These are phyloP conservation scores for Oreochromis mossambicus DNA, from an alignment of 2,797 vertebrate genomes.

Conservation along the genomic window DNA sequence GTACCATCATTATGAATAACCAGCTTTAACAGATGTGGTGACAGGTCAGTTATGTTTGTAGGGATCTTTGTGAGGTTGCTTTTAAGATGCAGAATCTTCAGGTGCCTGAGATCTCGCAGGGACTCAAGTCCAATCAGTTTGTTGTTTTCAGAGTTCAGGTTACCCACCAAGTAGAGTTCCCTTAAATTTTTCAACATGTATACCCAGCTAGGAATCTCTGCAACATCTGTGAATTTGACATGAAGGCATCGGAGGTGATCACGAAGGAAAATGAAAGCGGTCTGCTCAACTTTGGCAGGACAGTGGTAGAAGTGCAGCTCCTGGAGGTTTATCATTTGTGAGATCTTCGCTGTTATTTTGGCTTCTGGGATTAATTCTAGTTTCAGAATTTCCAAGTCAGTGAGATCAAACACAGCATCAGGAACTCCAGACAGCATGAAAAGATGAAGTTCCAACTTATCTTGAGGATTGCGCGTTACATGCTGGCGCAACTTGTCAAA, in stretches of 20 bases:
- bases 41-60: constrained; percentile 96
- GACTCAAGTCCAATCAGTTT: constrained; percentile 98
- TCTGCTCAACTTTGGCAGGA: constrained; percentile 96
- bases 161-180: constrained; percentile 93
- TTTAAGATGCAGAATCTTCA: constrained; percentile 93
- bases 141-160: constrained; percentile 98
- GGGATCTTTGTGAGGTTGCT: constrained; percentile 99
- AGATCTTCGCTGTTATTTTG: constrained; percentile 94
- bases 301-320: constrained; percentile 98
- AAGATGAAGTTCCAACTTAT: constrained; percentile 93
- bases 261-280: constrained; percentile 95
- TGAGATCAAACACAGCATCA: constrained; percentile 93
- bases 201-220: constrained; percentile 96
- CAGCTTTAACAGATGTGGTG: constrained; percentile 90
- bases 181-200: constrained; percentile 93
- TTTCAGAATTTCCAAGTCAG: constrained; percentile 92
- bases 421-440: constrained; percentile 97
- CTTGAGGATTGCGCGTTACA: constrained; percentile 89
- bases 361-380: constrained; percentile 96
- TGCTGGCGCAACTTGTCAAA: constrained; percentile 95
- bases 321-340: constrained; percentile 95
- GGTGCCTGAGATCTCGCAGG: constrained; percentile 90
- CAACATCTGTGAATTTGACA: constrained; percentile 97
- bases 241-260: constrained; percentile 98
- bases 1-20: constrained; percentile 97